phyloP scores from a whole-genome alignment of 1,140 invertebrate genomes.

The Maconellicoccus hirsutus region DNA sequence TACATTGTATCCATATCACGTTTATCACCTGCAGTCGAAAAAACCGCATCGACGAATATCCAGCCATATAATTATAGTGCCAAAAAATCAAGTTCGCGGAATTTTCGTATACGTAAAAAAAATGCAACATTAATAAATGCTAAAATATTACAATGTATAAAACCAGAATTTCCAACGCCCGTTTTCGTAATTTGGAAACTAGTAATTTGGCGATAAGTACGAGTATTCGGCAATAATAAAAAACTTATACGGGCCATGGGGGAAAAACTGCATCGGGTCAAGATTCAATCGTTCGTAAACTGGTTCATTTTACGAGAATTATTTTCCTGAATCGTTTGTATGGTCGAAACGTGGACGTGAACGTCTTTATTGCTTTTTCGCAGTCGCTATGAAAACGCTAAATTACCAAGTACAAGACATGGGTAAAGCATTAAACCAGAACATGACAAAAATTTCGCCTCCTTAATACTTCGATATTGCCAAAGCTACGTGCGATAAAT shows the following conservation, averaged over 20 bases:
- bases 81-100: not conserved
- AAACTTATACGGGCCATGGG: not conserved
- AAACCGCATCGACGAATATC: not conserved
- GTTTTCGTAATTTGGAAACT: not conserved
- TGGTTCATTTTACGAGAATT: not conserved
- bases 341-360: not conserved
- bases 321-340: not conserved
- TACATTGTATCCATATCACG: not conserved
- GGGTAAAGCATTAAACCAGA: not conserved
- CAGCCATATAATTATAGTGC: not conserved
- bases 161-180: conserved; percentile 2
- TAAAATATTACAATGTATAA: not conserved
- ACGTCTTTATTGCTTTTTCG: conserved; percentile 3
- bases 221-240: not conserved
- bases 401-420: not conserved
- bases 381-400: not conserved
- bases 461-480: not conserved
- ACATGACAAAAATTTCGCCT: conserved; percentile 3
- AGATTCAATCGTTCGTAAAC: not conserved
- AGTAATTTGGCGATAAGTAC: not conserved
- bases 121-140: conserved; percentile 1
- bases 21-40: not conserved
- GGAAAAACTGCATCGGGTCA: not conserved
- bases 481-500: not conserved
- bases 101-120: not conserved